Percentiles rank a stretch among this genome's conserved stretches.
phyloP scores from a whole-genome alignment of 2,888 invertebrate genomes.

The Isoperla grammatica region DNA sequence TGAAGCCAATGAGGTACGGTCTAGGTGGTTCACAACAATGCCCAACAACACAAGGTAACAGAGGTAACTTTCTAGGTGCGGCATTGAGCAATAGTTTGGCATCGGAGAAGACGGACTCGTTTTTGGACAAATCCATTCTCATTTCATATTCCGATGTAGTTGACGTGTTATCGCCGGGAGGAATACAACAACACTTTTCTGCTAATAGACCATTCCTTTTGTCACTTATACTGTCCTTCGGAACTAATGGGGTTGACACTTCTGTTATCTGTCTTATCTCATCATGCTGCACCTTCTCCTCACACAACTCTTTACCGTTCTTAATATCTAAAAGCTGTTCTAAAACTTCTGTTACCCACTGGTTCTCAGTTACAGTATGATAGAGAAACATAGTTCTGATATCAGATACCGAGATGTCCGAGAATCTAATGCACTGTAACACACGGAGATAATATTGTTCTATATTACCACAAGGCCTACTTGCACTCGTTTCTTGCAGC shows the following conservation, averaged over 20 bases:
- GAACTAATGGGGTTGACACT: background rate
- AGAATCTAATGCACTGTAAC: slow-evolving; percentile 28
- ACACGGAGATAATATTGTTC: slow-evolving; percentile 17
- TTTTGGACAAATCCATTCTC: background rate
- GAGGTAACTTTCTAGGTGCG: slow-evolving; percentile 24
- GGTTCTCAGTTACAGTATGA: slow-evolving; percentile 15
- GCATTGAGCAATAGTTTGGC: slow-evolving; percentile 22
- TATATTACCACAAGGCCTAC: background rate
- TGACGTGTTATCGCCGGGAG: background rate
- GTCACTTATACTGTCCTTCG: background rate
- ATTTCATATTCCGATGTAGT: background rate
- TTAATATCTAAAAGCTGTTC: slow-evolving; percentile 11
- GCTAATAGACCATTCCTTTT: no score
- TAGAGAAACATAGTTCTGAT: slow-evolving; percentile 28
- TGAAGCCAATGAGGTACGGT: slow-evolving; percentile 26
- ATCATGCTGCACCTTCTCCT: background rate
- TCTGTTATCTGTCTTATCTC: background rate
- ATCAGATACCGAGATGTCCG: slow-evolving; percentile 23
- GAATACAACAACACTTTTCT: background rate
- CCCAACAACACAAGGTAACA: slow-evolving; percentile 31
- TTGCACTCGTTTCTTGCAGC: slow-evolving; percentile 24
- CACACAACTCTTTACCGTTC: background rate
- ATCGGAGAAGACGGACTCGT: background rate
- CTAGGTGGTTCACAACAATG: slow-evolving; percentile 19
- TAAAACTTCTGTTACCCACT: slow-evolving; percentile 16